These are phyloP conservation scores for Sitta europaea DNA, from an alignment of 2,113 vertebrate genomes.

Conservation along the genomic window DNA sequence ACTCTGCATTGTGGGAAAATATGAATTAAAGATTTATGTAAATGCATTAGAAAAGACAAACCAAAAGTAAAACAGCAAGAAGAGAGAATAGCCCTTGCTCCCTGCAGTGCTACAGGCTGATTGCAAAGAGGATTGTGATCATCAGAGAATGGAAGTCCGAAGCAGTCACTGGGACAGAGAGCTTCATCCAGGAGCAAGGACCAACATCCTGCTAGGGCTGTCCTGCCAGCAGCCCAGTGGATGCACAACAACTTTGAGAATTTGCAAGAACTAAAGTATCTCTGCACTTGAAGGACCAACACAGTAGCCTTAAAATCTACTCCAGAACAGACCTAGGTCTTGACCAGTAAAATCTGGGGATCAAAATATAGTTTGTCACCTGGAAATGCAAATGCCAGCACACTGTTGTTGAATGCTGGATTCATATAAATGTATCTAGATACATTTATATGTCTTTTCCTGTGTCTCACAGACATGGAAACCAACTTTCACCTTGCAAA, in stretches of 20 bases:
- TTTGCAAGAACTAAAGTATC: background rate
- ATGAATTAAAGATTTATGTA: constrained; percentile 23
- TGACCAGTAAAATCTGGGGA: background rate
- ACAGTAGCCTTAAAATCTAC: background rate
- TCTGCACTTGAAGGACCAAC: background rate
- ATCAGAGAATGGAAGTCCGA: background rate
- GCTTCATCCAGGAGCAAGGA: background rate
- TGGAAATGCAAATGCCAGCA: background rate
- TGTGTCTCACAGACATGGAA: background rate
- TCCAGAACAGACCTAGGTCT: background rate
- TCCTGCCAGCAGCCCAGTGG: background rate
- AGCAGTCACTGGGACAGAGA: background rate
- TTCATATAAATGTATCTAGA: background rate
- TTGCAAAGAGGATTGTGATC: background rate
- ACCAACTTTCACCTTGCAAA: background rate
- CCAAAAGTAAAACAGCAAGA: background rate
- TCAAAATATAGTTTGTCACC: background rate
- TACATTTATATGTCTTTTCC: background rate
- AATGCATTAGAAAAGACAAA: background rate
- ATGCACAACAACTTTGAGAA: background rate
- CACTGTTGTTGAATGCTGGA: background rate
- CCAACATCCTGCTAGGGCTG: background rate
- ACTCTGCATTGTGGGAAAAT: background rate
- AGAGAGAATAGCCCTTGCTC: background rate
- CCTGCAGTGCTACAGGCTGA: background rate